Evolutionary conservation across 1,140 invertebrate species (phyloP), one percentile per base, ranked within the genome.

Genomic region (Drosophila subpulchrella): DNA sequence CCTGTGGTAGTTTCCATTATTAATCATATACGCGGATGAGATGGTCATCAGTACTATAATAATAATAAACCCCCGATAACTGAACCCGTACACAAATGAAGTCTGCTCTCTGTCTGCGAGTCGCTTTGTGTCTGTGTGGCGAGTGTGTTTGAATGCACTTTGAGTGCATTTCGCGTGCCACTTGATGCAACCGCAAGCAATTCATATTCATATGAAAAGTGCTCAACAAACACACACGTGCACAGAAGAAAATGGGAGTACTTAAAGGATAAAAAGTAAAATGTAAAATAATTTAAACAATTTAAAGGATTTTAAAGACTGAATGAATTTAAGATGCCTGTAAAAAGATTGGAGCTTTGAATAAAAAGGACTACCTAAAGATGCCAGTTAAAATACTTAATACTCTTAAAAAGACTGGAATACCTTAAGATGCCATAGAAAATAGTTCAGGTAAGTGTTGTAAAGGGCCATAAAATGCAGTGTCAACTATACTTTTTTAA

Each of bases 141-240:
- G 42, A 71, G 67, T 71, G 65, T 36, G 65, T 71, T 70, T 71
- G 67, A 71, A 71, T 70, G 63, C 63, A 41, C 47, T 61, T 41
- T 60, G 71, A 59, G 57, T 73, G 66, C 84, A 65, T 71, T 70
- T 58, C 67, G 65, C 67, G 51, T 76, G 72, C 80, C 84, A 89
- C 83, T 88, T 88, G 82, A 84, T 78, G 60, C 72, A 71, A 84
- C 84, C 84, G 58, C 83, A 86, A 86, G 81, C 78, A 79, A 89
- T 88, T 88, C 84, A 89, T 89, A 88, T 89, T 88, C 84, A 88
- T 89, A 89, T 83, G 83, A 59, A 80, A 88, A 89, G 73, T 84
- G 55, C 80, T 60, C 75, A 57, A 48, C 78, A 80, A 84, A 76
- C 76, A 68, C 57, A 81, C 66, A 30, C 36, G 15, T 70, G 55